Evolutionary conservation across 1,140 invertebrate genomes (phyloP), one percentile per base, ranked within the genome.

Genomic region (Tetramorium parvispinum): DNA sequence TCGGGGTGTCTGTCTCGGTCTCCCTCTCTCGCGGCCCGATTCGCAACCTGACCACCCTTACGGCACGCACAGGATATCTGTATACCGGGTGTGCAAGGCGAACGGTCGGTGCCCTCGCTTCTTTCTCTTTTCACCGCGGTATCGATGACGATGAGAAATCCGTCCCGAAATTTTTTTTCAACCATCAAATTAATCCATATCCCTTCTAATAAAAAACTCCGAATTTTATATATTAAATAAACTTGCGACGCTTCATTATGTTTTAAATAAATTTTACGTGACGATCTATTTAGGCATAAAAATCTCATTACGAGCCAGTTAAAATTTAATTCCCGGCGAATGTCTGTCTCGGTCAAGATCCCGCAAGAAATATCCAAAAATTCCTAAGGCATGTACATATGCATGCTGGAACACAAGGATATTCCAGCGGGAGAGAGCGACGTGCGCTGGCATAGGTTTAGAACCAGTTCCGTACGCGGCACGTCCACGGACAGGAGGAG

Each of bases 31-130:
- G 88, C 75, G 89, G 76, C 73, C 88, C 70, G 89, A 90, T 90
- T 91, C 91, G 87, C 90, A 91, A 91, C 88, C 90, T 91, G 91
- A 91, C 90, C 90, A 91, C 86, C 91, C 91, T 91, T 91, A 90
- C 82, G 66, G 76, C 91, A 91, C 91, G 90, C 90, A 91, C 83
- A 88, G 81, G 82, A 85, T 89, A 85, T 86, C 77, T 53, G 87
- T 91, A 88, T 91, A 91, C 90, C 91, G 88, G 90, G 90, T 91
- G 76, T 81, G 24, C 68, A 32, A 10, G 13, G 6, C 61, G 24
- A 83, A 82, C 78, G 53, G 3, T 40, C 53, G 57, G 40, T 6
- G 1, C n/a, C n/a, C n/a, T 21, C 49, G 27, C 5, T 66, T 61
- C 49, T 53, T 63, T 65, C 27, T 49, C 77, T 61, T 59, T 16